These are phyloP conservation scores for Trimorus sp. DNA, from an alignment of 2,888 invertebrate species.

Conservation along the genomic window DNA sequence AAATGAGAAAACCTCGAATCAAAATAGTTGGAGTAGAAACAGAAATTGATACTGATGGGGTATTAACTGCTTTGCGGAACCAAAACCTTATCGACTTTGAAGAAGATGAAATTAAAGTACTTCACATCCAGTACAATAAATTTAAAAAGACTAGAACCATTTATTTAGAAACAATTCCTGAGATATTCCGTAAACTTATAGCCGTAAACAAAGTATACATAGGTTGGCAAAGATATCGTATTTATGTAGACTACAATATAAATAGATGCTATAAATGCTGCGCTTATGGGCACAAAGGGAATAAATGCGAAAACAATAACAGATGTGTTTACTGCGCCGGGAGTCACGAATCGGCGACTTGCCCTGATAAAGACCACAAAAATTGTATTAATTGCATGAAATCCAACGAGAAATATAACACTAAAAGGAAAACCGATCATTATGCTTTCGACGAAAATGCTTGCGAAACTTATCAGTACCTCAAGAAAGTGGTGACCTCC, in stretches of 20 bases:
- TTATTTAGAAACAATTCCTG: background rate
- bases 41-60: background rate
- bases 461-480: background rate
- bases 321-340: slow-evolving; percentile 11
- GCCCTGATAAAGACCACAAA: slow-evolving; percentile 9
- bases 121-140: slow-evolving; percentile 10
- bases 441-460: slow-evolving; percentile 1
- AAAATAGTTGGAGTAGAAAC: slow-evolving; percentile 12
- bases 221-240: slow-evolving; percentile 14
- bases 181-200: background rate
- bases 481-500: slow-evolving; percentile 7
- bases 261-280: slow-evolving; percentile 19
- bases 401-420: slow-evolving; percentile 1
- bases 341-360: slow-evolving; percentile 6
- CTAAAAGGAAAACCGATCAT: background rate
- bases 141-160: background rate
- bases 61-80: background rate
- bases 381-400: slow-evolving; percentile 12
- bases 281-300: slow-evolving; percentile 18
- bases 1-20: slow-evolving; percentile 4
- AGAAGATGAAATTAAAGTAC: background rate
- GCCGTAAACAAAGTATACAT: background rate
- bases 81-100: background rate
- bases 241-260: slow-evolving; percentile 16
- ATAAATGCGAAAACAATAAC: background rate